Conservation (phyloP, 2,888 invertebrate genomes). For the Pristionchus arcanus region DNA sequence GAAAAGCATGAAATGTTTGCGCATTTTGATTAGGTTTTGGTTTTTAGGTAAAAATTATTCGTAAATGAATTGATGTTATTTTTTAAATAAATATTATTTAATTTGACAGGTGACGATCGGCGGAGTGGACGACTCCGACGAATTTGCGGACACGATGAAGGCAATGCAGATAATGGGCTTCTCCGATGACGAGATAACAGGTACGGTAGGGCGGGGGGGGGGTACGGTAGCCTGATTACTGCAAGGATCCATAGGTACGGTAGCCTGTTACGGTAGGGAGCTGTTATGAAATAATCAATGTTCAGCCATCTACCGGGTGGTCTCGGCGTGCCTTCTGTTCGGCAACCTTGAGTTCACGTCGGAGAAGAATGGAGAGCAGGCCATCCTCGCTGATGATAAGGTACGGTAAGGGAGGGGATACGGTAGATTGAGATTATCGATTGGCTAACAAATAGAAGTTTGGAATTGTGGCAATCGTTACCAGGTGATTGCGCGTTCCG, state of each 20-base stretch:
- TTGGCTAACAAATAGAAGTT: no score
- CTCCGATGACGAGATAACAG: constrained; percentile 91
- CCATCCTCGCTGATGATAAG: constrained; percentile 96
- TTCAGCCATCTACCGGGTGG: constrained; percentile 92
- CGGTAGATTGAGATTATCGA: neutral
- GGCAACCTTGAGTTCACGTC: constrained; percentile 99
- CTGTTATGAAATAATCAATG: neutral
- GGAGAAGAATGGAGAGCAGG: constrained; percentile 97
- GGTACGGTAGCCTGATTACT: neutral
- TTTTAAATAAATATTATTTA: neutral
- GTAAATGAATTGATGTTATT: neutral
- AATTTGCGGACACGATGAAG: constrained; percentile 93
- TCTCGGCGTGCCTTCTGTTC: constrained; percentile 94
- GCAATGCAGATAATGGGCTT: constrained; percentile 99
- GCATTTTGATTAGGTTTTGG: neutral
- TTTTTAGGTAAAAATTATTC: no score
- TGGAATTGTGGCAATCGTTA: no score
- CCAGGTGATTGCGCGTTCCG: no score
- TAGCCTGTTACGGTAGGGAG: neutral
- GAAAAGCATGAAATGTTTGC: no score
- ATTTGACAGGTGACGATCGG: constrained; percentile 83
- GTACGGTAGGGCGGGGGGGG: constrained; percentile 67
- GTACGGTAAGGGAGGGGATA: constrained; percentile 67
- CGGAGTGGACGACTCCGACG: constrained; percentile 91
- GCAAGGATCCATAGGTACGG: no score